Conservation (phyloP, 1,140 invertebrate genomes). For the Scaptomyza montana region DNA sequence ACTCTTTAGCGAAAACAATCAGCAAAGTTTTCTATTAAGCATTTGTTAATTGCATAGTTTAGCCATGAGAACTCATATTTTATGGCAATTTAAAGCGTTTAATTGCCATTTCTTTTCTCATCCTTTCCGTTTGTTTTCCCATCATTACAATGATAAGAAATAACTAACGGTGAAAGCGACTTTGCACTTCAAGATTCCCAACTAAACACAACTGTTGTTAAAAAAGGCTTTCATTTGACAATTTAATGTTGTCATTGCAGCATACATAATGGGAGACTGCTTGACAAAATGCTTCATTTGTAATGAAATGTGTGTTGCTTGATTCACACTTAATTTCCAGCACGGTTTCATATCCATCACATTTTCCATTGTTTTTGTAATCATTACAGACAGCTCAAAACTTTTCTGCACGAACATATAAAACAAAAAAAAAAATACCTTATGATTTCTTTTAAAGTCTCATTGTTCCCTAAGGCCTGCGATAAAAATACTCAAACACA, state of each 20-base stretch:
- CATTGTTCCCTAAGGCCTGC: slow-evolving; percentile 17
- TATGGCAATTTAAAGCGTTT: slow-evolving; percentile 8
- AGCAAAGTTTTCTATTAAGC: slow-evolving; percentile 16
- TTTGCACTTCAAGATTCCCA: not conserved
- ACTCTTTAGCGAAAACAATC: slow-evolving; percentile 9
- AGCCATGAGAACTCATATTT: slow-evolving; percentile 10
- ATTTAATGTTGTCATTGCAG: slow-evolving; percentile 5
- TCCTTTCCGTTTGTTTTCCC: not conserved
- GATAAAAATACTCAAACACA: not conserved
- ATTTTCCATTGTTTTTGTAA: not conserved
- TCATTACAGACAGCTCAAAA: not conserved
- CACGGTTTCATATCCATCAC: slow-evolving; percentile 11
- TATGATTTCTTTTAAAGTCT: not conserved
- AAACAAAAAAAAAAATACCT: not conserved
- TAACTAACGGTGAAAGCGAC: slow-evolving; percentile 40
- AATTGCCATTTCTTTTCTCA: slow-evolving; percentile 29
- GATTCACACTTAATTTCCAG: not conserved
- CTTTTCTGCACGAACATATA: not conserved
- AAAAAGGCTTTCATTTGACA: slow-evolving; percentile 15
- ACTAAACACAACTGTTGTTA: not conserved
- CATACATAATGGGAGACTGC: slow-evolving; percentile 3
- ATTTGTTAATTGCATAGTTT: slow-evolving; percentile 12
- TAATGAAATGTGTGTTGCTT: slow-evolving; percentile 11
- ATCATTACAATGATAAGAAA: slow-evolving; percentile 34
- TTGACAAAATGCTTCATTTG: slow-evolving; percentile 13